Evolutionary conservation across 2,888 invertebrate species (phyloP), one percentile per base, ranked within the genome.

Genomic region (Elmis aenea): DNA sequence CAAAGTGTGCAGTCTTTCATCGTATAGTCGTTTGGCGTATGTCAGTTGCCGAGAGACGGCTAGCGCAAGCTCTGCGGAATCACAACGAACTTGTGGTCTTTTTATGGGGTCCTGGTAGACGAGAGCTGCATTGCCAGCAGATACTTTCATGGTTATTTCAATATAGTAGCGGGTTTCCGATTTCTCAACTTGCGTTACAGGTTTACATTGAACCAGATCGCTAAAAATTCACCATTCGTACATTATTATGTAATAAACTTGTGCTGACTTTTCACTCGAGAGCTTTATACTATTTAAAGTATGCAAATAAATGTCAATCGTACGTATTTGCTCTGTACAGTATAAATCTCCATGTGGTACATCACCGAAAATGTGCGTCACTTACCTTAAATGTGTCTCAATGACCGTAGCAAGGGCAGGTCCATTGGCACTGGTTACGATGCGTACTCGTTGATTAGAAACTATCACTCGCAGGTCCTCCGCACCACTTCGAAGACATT

Each of bases 401-500:
- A 80, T 70, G 48, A 81, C 76, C 36, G 61, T 55, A 3, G 63
- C 61, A 22, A 77, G 64, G 46, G 75, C 72, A 54, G 74, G 73
- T 52, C 67, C 55, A 59, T 69, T 70, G 52, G 74, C 72, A 61
- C 74, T 76, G 5, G 81, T 80, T 55, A 86, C 76, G 53, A 87
- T 83, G 48, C 86, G 76, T 36, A 90, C 77, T 56, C 77, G 74
- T 49, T 79, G 73, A 59, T 81, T 84, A 22, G 88, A 85, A 26
- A 90, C 81, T 47, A 91, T 76, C 49, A 85, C 85, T 55, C 84
- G 78, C 53, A 92, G 75, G 68, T 91, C 90, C 65, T 86, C 87
- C 30, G 82, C 74, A 40, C 83, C 79, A 57, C 76, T 79, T 41
- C 84, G 77, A 48, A 89, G 69, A 51, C 79, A 75, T 62, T 92